phyloP scores from a whole-genome alignment of 2,888 invertebrate genomes.

The Horisme vitalbata region DNA sequence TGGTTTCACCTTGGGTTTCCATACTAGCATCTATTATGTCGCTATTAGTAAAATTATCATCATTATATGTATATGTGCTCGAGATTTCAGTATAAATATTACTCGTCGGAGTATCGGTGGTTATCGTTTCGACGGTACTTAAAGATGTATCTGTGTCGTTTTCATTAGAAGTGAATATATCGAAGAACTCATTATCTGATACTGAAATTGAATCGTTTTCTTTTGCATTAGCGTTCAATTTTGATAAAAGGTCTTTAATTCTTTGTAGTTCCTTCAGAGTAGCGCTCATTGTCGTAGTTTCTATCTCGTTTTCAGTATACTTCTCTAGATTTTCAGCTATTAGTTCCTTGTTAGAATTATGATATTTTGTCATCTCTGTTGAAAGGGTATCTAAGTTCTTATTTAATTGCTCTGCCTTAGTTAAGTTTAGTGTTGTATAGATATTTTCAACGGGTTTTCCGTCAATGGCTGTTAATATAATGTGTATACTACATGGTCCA shows the following conservation, averaged over 20 bases:
- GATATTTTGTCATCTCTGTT: constrained; percentile 6
- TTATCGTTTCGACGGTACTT: constrained; percentile 4
- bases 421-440: background rate
- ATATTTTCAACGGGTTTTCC: constrained; percentile 11
- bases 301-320: constrained; percentile 23
- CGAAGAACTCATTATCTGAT: constrained; percentile 40
- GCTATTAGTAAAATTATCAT: constrained; percentile 9
- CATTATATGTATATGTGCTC: background rate
- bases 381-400: constrained; percentile 10
- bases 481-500: constrained; percentile 50
- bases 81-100: constrained; percentile 3
- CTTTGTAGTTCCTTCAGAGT: constrained; percentile 15
- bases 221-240: background rate
- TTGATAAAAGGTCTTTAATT: constrained; percentile 12
- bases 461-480: constrained; percentile 31
- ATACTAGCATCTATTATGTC: constrained; percentile 21
- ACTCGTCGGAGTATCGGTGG: constrained; percentile 1
- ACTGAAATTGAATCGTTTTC: constrained; percentile 8
- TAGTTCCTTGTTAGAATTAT: constrained; percentile 11
- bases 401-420: constrained; percentile 8
- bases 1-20: constrained; percentile 11
- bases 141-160: constrained; percentile 2
- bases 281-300: constrained; percentile 38
- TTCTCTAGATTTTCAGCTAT: constrained; percentile 25
- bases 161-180: constrained; percentile 20